Percentiles rank a stretch among this genome's conserved stretches.
Evolutionary conservation across 2,113 vertebrate genomes (phyloP).

Genomic region (Scortum barcoo): DNA sequence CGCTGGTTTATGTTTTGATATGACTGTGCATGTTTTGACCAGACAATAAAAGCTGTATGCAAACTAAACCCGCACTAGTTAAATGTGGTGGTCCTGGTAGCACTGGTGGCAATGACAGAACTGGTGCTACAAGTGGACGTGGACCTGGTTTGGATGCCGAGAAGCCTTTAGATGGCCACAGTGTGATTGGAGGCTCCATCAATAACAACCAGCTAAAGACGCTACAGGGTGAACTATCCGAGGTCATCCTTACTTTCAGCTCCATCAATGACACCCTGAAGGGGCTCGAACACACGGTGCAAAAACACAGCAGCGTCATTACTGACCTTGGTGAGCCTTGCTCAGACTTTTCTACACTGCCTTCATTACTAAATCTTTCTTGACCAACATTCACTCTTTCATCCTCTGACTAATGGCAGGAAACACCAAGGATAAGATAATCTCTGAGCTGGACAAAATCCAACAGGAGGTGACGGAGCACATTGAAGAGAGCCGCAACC

Average conservation of each 20-base stretch:
- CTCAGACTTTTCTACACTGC: not conserved
- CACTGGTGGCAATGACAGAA: constrained; percentile 5
- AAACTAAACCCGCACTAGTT: constrained; percentile 27
- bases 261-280: constrained; percentile 91
- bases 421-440: constrained; percentile 91
- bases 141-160: constrained; percentile 68
- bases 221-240: constrained; percentile 88
- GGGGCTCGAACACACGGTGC: constrained; percentile 88
- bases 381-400: not conserved
- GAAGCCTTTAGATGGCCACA: constrained; percentile 90
- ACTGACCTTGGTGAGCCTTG: constrained; percentile 82
- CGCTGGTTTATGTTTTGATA: not conserved
- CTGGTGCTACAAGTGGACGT: constrained; percentile 1
- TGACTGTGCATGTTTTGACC: not conserved
- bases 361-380: accelerated
- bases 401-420: constrained; percentile 46
- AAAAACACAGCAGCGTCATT: constrained; percentile 90
- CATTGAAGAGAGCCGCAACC: constrained; percentile 85
- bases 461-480: constrained; percentile 90
- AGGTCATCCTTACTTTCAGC: constrained; percentile 89
- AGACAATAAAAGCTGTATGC: not conserved
- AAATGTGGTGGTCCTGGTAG: constrained; percentile 49
- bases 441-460: constrained; percentile 92
- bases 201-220: constrained; percentile 85
- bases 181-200: constrained; percentile 86